phyloP scores from a whole-genome alignment of 1,140 invertebrate genomes.

The Rhopalosiphum maidis region DNA sequence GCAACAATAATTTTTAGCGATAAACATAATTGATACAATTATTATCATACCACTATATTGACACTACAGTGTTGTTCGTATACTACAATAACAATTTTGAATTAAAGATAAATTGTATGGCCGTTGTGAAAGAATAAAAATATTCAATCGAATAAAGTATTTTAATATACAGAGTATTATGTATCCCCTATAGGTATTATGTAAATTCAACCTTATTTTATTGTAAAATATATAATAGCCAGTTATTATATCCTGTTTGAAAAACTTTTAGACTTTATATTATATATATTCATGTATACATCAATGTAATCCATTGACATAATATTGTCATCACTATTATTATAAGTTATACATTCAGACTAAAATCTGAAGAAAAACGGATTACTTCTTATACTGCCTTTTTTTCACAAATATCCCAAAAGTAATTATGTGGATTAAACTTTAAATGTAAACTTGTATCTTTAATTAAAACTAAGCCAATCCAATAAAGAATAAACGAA shows the following conservation, averaged over 20 bases:
- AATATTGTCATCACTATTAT: neutral
- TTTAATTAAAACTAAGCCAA: neutral
- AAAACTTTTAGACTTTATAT: neutral
- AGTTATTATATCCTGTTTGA: neutral
- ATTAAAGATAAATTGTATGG: neutral
- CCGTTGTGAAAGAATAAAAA: neutral
- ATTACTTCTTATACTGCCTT: neutral
- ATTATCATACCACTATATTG: neutral
- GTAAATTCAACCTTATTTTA: neutral
- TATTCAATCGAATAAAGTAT: neutral
- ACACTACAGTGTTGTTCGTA: neutral
- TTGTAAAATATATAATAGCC: neutral
- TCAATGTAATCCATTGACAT: neutral
- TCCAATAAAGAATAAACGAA: neutral
- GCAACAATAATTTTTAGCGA: neutral
- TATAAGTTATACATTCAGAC: neutral
- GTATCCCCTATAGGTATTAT: neutral
- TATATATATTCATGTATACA: neutral
- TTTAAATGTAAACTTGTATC: neutral
- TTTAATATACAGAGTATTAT: neutral
- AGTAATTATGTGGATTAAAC: neutral
- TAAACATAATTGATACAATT: neutral
- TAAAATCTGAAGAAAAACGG: neutral
- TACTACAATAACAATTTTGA: neutral
- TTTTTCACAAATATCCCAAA: neutral